These are phyloP conservation scores for Pyrrhosoma nymphula DNA, from an alignment of 2,888 invertebrate species.

Conservation along the genomic window DNA sequence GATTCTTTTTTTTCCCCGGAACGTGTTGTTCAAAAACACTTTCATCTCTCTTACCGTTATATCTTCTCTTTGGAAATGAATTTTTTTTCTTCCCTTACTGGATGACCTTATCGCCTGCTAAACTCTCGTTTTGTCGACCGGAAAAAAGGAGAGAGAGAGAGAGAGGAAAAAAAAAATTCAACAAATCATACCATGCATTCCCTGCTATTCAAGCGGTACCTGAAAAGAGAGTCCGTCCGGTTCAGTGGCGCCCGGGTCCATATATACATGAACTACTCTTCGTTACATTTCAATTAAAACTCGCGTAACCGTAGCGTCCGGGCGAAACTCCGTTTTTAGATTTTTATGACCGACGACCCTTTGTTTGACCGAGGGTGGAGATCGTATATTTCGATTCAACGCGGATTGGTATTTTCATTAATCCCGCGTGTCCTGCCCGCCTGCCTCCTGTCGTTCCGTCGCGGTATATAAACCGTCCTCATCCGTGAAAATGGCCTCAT, in stretches of 20 bases:
- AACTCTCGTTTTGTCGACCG: neutral
- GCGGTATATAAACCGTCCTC: neutral
- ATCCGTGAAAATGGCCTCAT: neutral
- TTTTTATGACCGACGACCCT: neutral
- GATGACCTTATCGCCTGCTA: neutral
- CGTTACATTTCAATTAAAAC: neutral
- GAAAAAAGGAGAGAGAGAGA: neutral
- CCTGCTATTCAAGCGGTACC: neutral
- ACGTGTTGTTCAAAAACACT: neutral
- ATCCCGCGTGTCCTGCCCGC: neutral
- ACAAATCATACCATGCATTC: neutral
- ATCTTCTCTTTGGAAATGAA: neutral
- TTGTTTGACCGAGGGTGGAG: neutral
- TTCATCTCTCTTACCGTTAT: neutral
- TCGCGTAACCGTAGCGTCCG: neutral
- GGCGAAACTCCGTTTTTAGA: neutral
- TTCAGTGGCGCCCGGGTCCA: neutral
- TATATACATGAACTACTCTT: neutral
- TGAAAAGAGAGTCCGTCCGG: neutral
- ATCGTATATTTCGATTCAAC: neutral
- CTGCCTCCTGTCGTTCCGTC: neutral
- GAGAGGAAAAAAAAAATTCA: neutral
- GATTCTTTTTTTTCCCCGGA: neutral
- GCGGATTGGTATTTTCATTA: neutral
- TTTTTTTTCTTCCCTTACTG: neutral